Conservation (phyloP, 2,113 vertebrate species). For the Parotia lawesii region DNA sequence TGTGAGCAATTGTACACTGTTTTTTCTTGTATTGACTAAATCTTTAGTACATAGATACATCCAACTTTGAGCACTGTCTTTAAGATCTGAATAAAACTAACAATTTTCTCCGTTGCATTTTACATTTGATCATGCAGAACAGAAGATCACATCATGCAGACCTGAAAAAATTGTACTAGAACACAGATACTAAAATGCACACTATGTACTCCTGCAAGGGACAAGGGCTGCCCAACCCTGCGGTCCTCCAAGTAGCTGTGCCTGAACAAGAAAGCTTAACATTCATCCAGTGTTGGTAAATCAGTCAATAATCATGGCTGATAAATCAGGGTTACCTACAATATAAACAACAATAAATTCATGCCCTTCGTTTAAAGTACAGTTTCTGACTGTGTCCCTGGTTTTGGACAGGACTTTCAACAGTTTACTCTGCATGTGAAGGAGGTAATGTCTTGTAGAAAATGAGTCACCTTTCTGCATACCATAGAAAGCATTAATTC, state of each 20-base stretch:
- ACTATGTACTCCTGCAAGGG: not conserved
- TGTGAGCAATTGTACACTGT: not conserved
- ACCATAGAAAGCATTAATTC: not conserved
- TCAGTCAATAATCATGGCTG: not conserved
- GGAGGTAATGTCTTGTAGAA: not conserved
- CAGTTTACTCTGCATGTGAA: not conserved
- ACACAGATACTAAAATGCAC: not conserved
- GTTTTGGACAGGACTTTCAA: not conserved
- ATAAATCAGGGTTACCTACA: not conserved
- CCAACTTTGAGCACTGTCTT: not conserved
- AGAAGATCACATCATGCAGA: not conserved
- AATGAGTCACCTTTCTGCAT: not conserved
- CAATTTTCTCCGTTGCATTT: not conserved
- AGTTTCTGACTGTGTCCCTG: not conserved
- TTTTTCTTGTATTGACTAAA: not conserved
- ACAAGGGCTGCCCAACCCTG: not conserved
- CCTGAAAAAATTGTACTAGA: not conserved
- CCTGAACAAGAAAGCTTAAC: not conserved
- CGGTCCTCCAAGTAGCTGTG: not conserved
- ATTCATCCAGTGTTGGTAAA: not conserved
- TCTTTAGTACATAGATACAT: not conserved
- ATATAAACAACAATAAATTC: not conserved
- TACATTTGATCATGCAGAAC: not conserved
- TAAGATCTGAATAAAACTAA: not conserved
- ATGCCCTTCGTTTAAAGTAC: not conserved